Percentiles rank a stretch among this genome's conserved stretches.
Evolutionary conservation across 2,113 vertebrate species (phyloP).

Genomic region (Paradisaea rubra): DNA sequence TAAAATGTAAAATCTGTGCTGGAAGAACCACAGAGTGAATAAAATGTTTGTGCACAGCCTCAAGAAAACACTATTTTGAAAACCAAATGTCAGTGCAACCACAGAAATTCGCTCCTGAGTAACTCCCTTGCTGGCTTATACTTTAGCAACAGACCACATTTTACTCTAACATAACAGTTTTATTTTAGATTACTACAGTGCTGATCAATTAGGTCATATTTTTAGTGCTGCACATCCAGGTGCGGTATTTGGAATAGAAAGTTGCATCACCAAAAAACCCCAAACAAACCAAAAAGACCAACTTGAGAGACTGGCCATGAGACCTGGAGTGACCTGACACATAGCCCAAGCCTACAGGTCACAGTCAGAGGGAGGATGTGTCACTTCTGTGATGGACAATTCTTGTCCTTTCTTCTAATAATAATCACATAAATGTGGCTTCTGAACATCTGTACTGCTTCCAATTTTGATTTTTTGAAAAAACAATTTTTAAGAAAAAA

Average conservation of each 20-base stretch:
- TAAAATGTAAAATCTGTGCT: not conserved
- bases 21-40: not conserved
- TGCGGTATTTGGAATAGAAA: not conserved
- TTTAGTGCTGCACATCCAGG: not conserved
- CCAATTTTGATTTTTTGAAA: not conserved
- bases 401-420: not conserved
- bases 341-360: not conserved
- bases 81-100: not conserved
- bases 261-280: not conserved
- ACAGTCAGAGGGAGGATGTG: not conserved
- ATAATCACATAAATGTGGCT: not conserved
- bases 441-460: not conserved
- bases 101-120: not conserved
- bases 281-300: not conserved
- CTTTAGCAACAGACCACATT: not conserved
- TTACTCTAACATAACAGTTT: not conserved
- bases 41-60: not conserved
- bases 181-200: not conserved
- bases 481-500: not conserved
- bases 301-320: not conserved
- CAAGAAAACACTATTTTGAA: not conserved
- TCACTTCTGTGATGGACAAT: not conserved
- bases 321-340: not conserved
- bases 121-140: not conserved
- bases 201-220: not conserved